These are phyloP conservation scores for Lycopodina hypogea DNA, from an alignment of 37 sponge, comb jelly and placozoan species.

Conservation along the genomic window DNA sequence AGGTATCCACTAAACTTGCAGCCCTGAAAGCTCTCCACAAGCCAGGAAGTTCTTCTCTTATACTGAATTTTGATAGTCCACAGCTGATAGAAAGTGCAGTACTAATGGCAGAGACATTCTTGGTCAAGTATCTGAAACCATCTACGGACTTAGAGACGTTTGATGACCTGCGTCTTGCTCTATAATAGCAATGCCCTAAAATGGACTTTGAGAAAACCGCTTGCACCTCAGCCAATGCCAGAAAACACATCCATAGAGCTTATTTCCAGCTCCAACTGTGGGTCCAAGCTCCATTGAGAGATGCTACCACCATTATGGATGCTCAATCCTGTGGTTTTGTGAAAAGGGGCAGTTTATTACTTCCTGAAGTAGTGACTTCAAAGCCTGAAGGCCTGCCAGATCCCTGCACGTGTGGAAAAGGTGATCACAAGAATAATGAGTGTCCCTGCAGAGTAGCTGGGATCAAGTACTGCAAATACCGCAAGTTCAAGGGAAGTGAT, in stretches of 20 bases:
- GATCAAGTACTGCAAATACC: neutral
- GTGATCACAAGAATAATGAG: slow-evolving; percentile 9
- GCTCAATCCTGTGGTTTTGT: neutral
- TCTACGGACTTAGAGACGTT: neutral
- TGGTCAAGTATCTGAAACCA: slow-evolving; percentile 6
- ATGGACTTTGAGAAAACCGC: slow-evolving; percentile 1
- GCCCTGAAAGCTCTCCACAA: slow-evolving; percentile 1
- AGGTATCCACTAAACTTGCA: slow-evolving; percentile 8
- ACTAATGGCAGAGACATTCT: slow-evolving; percentile 1
- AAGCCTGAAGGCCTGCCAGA: slow-evolving; percentile 12
- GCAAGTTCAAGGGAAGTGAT: slow-evolving; percentile 9
- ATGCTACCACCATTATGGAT: neutral
- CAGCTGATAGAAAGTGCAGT: slow-evolving; percentile 1
- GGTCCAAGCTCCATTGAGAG: slow-evolving; percentile 3
- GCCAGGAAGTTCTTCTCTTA: slow-evolving; percentile 2
- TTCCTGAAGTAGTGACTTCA: slow-evolving; percentile 2
- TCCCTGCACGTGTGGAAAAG: slow-evolving; percentile 9
- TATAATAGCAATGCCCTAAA: neutral
- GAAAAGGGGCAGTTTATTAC: neutral
- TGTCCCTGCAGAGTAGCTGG: slow-evolving; percentile 1
- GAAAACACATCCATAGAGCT: slow-evolving; percentile 13
- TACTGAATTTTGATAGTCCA: slow-evolving; percentile 4
- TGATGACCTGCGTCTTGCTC: slow-evolving; percentile 11
- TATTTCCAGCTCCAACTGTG: neutral
- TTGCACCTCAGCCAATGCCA: slow-evolving; percentile 5